A percentile compares a stretch with the other conserved stretches of the same genome.
phyloP scores from a whole-genome alignment of 2,888 invertebrate species.

The Drosophila tripunctata region DNA sequence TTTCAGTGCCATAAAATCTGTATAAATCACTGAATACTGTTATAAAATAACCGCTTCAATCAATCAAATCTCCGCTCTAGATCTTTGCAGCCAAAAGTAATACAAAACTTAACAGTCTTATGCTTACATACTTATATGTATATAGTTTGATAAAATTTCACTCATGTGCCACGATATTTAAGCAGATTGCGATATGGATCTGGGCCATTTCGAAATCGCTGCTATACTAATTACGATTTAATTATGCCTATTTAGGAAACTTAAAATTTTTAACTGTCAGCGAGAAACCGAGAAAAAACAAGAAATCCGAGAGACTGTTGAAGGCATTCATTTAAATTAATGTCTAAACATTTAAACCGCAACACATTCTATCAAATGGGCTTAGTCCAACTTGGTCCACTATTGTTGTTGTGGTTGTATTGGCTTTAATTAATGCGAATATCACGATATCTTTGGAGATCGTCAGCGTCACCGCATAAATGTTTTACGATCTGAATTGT shows the following conservation, averaged over 20 bases:
- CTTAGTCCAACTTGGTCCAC: constrained; percentile 27
- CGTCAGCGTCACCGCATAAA: constrained; percentile 50
- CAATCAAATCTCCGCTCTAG: background rate
- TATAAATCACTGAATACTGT: no score
- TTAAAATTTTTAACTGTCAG: constrained; percentile 39
- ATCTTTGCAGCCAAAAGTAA: background rate
- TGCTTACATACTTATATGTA: no score
- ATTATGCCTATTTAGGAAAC: constrained; percentile 41
- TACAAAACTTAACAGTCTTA: background rate
- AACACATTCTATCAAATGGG: constrained; percentile 42
- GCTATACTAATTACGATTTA: constrained; percentile 46
- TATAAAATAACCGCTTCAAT: no score
- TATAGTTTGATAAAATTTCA: background rate
- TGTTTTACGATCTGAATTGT: constrained; percentile 66
- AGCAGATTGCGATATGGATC: constrained; percentile 9
- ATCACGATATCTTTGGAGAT: constrained; percentile 51
- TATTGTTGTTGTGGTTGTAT: constrained; percentile 20
- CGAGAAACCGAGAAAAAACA: constrained; percentile 1
- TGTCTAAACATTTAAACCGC: constrained; percentile 62
- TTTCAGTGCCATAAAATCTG: no score
- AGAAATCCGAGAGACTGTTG: background rate
- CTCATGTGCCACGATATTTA: background rate
- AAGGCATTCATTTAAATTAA: constrained; percentile 54
- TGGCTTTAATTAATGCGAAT: constrained; percentile 61
- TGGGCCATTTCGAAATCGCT: constrained; percentile 26